Conservation (phyloP, 2,113 vertebrate species). For the Macrotus californicus region DNA sequence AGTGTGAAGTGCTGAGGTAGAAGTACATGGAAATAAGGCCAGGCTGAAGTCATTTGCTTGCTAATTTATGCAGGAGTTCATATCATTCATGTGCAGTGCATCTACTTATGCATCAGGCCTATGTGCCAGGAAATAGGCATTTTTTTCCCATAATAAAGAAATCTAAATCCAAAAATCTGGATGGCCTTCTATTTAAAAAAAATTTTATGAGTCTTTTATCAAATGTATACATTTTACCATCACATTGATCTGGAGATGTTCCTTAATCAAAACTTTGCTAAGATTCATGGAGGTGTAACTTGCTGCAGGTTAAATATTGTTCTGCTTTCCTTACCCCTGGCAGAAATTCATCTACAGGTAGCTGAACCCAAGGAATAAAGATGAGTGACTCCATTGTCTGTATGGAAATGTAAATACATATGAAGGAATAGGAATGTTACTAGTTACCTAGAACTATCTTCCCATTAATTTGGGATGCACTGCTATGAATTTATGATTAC, state of each 20-base stretch:
- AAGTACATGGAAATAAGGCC: not conserved
- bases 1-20: not conserved
- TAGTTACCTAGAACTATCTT: not conserved
- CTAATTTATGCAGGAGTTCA: not conserved
- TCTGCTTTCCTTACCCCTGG: not conserved
- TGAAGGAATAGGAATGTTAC: not conserved
- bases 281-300: not conserved
- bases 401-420: not conserved
- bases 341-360: not conserved
- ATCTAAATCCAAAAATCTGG: not conserved
- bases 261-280: not conserved
- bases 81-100: not conserved
- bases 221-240: not conserved
- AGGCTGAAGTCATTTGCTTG: not conserved
- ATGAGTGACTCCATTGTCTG: not conserved
- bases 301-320: not conserved
- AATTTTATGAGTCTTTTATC: not conserved
- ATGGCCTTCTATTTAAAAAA: constrained; percentile 11
- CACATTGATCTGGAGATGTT: not conserved
- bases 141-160: constrained; percentile 6
- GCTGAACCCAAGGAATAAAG: not conserved
- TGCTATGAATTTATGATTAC: not conserved
- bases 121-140: not conserved
- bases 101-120: not conserved
- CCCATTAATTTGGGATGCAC: not conserved